Evolutionary conservation across 2,797 vertebrate genomes (phyloP), one percentile per base, ranked within the genome.

Genomic region (Sebastes itinus): DNA sequence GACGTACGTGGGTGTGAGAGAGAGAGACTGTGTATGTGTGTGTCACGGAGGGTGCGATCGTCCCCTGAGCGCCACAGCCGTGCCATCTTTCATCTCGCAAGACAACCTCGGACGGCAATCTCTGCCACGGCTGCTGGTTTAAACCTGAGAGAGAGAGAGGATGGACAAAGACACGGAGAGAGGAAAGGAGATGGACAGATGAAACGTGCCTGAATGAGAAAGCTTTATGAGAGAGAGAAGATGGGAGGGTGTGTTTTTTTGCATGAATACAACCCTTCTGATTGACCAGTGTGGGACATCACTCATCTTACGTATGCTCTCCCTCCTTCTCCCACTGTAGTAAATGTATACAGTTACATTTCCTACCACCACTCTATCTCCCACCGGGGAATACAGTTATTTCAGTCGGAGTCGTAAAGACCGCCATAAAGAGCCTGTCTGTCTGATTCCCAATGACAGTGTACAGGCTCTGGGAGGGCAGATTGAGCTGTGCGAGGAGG

Each of bases 21-120:
- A 64, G 61, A 7, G 87, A 92, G 62, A 58, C 67, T 66, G 72
- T 70, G 77, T 68, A 68, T 60, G 77, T 70, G 84, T 33, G 75
- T 88, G 78, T 85, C 85, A 85, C 49, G 6, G 78, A 84, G 82
- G 86, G 88, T 96, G 96, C 95, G 96, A 96, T 95, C 95, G 96
- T 97, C 97, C 97, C 97, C 95, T 4, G 93, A 97, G 97, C 96
- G 87, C 96, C 96, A 95, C 97, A 96, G 97, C 96, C 95, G 94
- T 97, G 95, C 97, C 97, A 98, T 99, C 97, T 97, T 97, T 99
- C 97, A 99, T 99, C 97, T 97, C 92, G 79, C 95, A 92, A 96
- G 97, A 98, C 98, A 98, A 97, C 97, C 97, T 96, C 94, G 95
- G 96, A 96, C 95, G 93, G 94, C 96, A 95, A 96, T 96, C 96